These are phyloP conservation scores for Rhabdomys dilectus DNA, from an alignment of 2,113 vertebrate genomes.

Conservation along the genomic window DNA sequence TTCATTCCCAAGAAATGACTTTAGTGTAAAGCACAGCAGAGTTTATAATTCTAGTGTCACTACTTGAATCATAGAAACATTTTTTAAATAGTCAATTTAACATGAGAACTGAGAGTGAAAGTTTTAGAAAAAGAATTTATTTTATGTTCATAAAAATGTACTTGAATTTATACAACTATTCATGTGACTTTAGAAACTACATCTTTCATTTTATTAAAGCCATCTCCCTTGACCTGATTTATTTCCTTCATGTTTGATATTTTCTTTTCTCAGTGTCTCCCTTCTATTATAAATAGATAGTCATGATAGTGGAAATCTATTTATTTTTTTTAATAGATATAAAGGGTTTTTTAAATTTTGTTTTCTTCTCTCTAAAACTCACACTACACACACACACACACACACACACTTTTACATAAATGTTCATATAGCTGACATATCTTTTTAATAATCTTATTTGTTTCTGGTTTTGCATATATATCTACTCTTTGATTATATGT, in stretches of 20 bases:
- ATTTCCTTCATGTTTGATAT: background rate
- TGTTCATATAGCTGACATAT: background rate
- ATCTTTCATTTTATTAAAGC: background rate
- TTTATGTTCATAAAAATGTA: background rate
- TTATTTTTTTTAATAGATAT: background rate
- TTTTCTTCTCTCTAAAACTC: background rate
- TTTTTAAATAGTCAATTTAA: background rate
- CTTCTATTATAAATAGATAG: background rate
- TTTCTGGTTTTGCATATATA: background rate
- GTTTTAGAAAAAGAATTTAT: background rate
- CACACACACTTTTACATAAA: background rate
- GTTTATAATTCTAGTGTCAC: background rate
- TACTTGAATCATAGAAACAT: background rate
- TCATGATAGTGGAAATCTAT: background rate
- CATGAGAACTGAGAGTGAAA: background rate
- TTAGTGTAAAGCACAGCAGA: background rate
- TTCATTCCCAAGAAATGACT: slow-evolving; percentile 3
- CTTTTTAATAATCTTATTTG: background rate
- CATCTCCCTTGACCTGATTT: background rate
- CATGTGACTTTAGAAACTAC: background rate
- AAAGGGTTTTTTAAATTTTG: background rate
- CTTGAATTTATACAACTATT: background rate
- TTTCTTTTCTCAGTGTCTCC: background rate
- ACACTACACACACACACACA: background rate
- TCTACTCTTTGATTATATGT: background rate